A percentile compares a stretch with the other conserved stretches of the same genome.
These are phyloP conservation scores for Stenichneumon culpator DNA, from an alignment of 2,888 invertebrate species.

Conservation along the genomic window DNA sequence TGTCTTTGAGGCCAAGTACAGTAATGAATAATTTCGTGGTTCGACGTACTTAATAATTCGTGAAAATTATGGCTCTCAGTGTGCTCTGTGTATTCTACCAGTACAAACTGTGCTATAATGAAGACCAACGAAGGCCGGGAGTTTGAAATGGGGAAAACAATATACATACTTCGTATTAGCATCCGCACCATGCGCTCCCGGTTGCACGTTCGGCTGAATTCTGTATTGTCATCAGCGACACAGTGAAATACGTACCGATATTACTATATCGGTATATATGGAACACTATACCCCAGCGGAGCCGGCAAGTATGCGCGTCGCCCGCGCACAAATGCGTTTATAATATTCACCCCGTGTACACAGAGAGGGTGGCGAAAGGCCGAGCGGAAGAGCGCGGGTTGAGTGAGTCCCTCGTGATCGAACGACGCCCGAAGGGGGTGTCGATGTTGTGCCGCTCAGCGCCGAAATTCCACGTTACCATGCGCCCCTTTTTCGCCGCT, in stretches of 20 bases:
- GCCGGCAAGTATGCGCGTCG: conserved; percentile 58
- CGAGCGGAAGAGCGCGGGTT: conserved; percentile 52
- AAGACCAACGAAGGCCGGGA: conserved; percentile 26
- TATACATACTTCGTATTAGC: conserved; percentile 43
- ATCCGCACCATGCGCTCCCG: conserved; percentile 6
- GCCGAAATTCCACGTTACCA: conserved; percentile 59
- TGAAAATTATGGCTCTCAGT: background rate
- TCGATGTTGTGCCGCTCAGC: conserved; percentile 70
- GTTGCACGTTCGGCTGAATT: conserved; percentile 61
- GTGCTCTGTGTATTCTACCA: conserved; percentile 3
- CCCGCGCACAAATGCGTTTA: conserved; percentile 78
- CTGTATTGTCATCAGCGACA: conserved; percentile 53
- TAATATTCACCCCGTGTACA: conserved; percentile 82
- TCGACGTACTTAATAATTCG: background rate
- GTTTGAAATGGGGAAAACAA: conserved; percentile 21
- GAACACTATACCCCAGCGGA: conserved; percentile 19
- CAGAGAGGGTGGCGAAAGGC: conserved; percentile 70
- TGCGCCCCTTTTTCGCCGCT: conserved; percentile 4
- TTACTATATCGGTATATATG: conserved; percentile 17
- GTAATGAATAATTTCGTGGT: background rate
- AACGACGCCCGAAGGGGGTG: conserved; percentile 40
- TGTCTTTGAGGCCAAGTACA: background rate
- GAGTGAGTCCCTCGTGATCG: conserved; percentile 49
- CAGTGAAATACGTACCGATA: conserved; percentile 14
- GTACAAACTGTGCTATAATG: conserved; percentile 16